Conservation (phyloP, 1,140 invertebrate species). For the Gryon sp. region DNA sequence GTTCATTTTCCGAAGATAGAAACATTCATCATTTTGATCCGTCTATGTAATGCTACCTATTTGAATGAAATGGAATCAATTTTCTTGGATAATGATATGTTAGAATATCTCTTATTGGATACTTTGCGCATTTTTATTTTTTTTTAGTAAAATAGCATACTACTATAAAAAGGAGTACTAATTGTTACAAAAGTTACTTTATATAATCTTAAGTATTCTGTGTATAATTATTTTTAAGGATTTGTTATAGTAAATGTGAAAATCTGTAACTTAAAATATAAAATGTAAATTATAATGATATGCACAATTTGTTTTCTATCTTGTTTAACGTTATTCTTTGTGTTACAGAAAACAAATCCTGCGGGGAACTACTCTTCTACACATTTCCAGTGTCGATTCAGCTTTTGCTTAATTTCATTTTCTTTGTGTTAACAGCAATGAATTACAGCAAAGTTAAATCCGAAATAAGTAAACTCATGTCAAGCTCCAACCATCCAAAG, state of each 20-base stretch:
- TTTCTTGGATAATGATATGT: not conserved
- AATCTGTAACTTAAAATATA: too few relatives aligned
- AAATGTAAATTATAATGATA: too few relatives aligned
- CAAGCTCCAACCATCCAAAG: conserved; percentile 77
- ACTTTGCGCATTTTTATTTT: too few relatives aligned
- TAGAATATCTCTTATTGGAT: conserved; percentile 4
- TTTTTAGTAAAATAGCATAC: too few relatives aligned
- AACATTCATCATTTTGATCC: not conserved
- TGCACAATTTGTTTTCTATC: too few relatives aligned
- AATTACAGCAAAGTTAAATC: conserved; percentile 85
- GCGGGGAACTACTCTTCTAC: conserved; percentile 81
- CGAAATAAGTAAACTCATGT: conserved; percentile 83
- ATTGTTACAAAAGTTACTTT: too few relatives aligned
- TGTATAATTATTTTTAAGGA: too few relatives aligned
- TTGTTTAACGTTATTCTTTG: not conserved
- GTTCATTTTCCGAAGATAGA: too few relatives aligned
- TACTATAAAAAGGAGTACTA: too few relatives aligned
- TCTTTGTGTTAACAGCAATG: conserved; percentile 84
- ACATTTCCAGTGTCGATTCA: conserved; percentile 82
- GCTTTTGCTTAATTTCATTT: conserved; percentile 82
- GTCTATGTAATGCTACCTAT: too few relatives aligned
- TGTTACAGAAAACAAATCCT: conserved; percentile 47
- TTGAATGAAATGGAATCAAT: conserved; percentile 1
- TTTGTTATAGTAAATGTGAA: too few relatives aligned
- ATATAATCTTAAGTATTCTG: too few relatives aligned